These are phyloP conservation scores for Microtus richardsoni DNA, from an alignment of 2,113 vertebrate species.

Conservation along the genomic window DNA sequence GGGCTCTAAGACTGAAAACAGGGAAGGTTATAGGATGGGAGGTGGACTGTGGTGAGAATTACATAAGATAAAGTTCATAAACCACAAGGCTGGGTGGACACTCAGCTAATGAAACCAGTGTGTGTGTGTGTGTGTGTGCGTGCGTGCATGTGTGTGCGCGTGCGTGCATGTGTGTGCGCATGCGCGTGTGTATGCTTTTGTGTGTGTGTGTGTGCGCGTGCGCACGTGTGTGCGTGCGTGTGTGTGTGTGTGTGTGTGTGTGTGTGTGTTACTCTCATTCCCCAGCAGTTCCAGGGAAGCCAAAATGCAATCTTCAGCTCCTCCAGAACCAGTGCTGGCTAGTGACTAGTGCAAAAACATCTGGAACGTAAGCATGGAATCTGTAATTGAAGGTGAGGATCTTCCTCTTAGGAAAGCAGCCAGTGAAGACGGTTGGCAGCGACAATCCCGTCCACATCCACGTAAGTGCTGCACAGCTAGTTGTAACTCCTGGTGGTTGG, in stretches of 20 bases:
- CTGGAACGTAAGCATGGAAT: not conserved
- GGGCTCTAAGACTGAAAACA: constrained; percentile 34
- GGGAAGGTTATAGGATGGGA: not conserved
- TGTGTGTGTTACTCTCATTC: not conserved
- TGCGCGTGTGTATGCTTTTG: too few species aligned
- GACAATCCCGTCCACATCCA: constrained; percentile 4
- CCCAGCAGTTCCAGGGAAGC: not conserved
- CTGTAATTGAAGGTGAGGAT: not conserved
- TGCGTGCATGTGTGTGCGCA: too few species aligned
- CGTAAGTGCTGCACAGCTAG: not conserved
- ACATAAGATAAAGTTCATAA: constrained; percentile 31
- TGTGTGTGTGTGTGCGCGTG: fast-evolving
- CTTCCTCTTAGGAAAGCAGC: constrained; percentile 22
- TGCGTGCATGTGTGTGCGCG: fast-evolving
- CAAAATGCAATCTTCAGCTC: not conserved
- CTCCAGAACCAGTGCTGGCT: not conserved
- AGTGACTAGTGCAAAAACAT: not conserved
- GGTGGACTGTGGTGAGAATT: constrained; percentile 32
- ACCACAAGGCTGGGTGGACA: not conserved
- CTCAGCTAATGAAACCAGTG: not conserved
- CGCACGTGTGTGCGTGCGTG: too few species aligned
- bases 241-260: too few species aligned
- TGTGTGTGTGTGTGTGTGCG: not conserved
- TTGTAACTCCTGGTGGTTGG: not conserved
- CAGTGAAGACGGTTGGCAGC: not conserved